Base-by-base conservation (phyloP, 2,113 vertebrate genomes). In the Pogonocichla stellata region DNA sequence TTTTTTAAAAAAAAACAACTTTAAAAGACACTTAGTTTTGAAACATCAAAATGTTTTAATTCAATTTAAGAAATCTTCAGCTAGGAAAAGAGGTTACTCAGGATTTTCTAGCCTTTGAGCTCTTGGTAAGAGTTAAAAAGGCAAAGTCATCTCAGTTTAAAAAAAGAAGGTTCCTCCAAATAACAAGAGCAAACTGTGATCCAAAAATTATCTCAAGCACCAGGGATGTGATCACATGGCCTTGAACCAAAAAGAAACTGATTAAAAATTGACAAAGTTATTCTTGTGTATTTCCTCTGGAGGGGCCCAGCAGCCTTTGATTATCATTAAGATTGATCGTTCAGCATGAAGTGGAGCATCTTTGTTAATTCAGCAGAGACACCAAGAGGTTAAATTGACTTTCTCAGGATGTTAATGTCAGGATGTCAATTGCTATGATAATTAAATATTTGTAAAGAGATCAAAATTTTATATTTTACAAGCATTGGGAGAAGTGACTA, bases 71-170 rank as follows among this genome's bases (percentile, higher is more conserved):
- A 57, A 74, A 33, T n/a, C 17, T 65, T 45, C 36, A 72, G 3
- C 79, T 66, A 86, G 43, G 43, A 23, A 82, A 42, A 43, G 8
- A 53, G 6, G 6, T 56, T 38, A 26, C 22, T n/a, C 20, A 34
- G 45, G 28, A 50, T 62, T 75, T 94, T 86, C 50, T 66, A 79
- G 28, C 24, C 12, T 91, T 86, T 74, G 23, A 70, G 31, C 4
- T 56, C 23, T 86, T 53, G 31, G 23, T 65, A 38, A 56, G 34
- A 78, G 25, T 61, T 74, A 34, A 42, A 70, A 81, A 47, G 15
- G 26, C 29, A 36, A 47, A 65, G 20, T 61, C 7, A 34, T 31
- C 11, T 53, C 0, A 0, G 2, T 53, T 70, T 50, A 45, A 31
- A 15, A 20, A 69, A 78, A 25, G 6, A 24, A 73, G 15, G 16